phyloP scores from a whole-genome alignment of 2,113 vertebrate genomes.

The Arizona elegans region DNA sequence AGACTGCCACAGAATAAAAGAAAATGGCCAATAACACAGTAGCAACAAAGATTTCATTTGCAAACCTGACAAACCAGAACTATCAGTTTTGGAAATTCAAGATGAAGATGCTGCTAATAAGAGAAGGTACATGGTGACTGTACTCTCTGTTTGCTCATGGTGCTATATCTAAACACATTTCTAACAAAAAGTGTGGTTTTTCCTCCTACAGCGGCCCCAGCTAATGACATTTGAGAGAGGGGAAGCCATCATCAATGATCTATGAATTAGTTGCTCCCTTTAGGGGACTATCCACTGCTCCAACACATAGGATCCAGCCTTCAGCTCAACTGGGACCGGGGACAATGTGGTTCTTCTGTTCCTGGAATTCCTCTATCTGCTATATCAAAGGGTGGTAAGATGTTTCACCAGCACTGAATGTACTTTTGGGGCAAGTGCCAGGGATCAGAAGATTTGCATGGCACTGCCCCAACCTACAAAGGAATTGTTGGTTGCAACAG shows the following conservation, averaged over 20 bases:
- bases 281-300: not conserved
- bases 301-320: not conserved
- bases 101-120: too few relatives aligned
- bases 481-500: not conserved
- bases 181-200: not conserved
- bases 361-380: not conserved
- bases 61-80: too few relatives aligned
- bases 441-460: rapidly evolving
- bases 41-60: too few relatives aligned
- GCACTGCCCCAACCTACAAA: not conserved
- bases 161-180: too few relatives aligned
- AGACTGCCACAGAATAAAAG: too few relatives aligned
- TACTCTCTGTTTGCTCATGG: too few relatives aligned
- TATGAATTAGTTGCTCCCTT: not conserved
- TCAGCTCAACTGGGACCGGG: not conserved
- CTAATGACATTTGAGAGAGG: not conserved
- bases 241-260: not conserved
- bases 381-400: not conserved
- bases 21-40: too few relatives aligned
- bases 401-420: not conserved
- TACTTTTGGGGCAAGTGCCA: not conserved
- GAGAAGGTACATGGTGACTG: too few relatives aligned
- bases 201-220: not conserved
- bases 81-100: too few relatives aligned
- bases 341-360: not conserved